Conservation (phyloP, 1,140 invertebrate species). For the Zaprionus capensis region DNA sequence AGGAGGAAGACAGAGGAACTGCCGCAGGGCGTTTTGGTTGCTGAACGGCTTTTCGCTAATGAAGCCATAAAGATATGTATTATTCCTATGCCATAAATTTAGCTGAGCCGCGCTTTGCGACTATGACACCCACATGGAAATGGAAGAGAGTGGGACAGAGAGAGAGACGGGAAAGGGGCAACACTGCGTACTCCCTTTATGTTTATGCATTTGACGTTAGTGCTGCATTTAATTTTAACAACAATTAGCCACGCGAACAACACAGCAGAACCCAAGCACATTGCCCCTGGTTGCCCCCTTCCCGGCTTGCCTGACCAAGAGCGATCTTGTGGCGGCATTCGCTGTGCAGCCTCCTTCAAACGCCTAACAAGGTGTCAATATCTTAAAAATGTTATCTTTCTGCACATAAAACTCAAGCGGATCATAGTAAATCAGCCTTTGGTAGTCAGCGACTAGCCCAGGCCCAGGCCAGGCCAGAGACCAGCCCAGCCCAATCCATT, state of each 20-base stretch:
- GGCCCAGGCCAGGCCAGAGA: slow-evolving; percentile 31
- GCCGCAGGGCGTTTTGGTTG: slow-evolving; percentile 38
- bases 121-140: slow-evolving; percentile 71
- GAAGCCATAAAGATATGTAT: slow-evolving; percentile 83
- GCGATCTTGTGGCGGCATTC: background rate
- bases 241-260: slow-evolving; percentile 73
- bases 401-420: slow-evolving; percentile 82
- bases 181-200: slow-evolving; percentile 38
- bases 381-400: slow-evolving; percentile 83
- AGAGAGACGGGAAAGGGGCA: background rate
- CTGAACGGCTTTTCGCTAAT: slow-evolving; percentile 69
- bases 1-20: background rate
- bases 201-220: slow-evolving; percentile 69
- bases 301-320: slow-evolving; percentile 17
- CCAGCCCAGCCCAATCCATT: slow-evolving; percentile 23
- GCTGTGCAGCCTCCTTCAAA: slow-evolving; percentile 54
- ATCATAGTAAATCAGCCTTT: slow-evolving; percentile 83
- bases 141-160: background rate
- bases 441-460: slow-evolving; percentile 60
- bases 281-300: slow-evolving; percentile 15
- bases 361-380: slow-evolving; percentile 83
- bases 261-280: slow-evolving; percentile 16
- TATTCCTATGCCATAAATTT: slow-evolving; percentile 75
- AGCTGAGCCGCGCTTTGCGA: slow-evolving; percentile 47
- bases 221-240: slow-evolving; percentile 75